phyloP scores from a whole-genome alignment of 2,888 invertebrate species.

The Morpho achilles region DNA sequence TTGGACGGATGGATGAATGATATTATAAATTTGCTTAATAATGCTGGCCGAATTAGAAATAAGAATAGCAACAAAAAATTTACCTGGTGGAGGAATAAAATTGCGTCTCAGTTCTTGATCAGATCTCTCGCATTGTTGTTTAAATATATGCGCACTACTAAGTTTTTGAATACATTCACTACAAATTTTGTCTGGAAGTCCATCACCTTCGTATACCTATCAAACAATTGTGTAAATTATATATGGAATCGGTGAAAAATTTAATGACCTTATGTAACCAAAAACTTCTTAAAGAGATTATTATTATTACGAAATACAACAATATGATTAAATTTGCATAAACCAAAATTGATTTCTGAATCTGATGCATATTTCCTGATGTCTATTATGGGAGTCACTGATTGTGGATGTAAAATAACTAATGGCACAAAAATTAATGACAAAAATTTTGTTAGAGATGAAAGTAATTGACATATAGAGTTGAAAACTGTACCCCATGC shows the following conservation, averaged over 20 bases:
- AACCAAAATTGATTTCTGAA: no score
- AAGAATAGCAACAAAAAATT: neutral
- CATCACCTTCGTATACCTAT: constrained; percentile 72
- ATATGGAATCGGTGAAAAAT: neutral
- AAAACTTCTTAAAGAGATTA: no score
- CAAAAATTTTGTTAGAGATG: no score
- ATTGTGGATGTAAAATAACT: no score
- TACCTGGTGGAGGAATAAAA: constrained; percentile 69
- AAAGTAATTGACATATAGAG: no score
- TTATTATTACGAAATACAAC: no score
- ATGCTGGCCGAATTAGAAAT: neutral
- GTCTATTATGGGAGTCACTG: no score
- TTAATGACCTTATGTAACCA: no score
- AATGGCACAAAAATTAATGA: no score
- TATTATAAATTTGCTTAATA: constrained; percentile 36
- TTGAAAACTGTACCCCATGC: no score
- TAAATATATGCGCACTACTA: constrained; percentile 72
- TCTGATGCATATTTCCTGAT: no score
- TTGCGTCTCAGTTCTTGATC: constrained; percentile 69
- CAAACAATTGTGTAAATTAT: neutral
- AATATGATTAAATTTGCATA: no score
- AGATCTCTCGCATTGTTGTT: constrained; percentile 72
- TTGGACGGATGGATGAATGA: constrained; percentile 18
- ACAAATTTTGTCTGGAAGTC: constrained; percentile 72
- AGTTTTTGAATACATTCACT: constrained; percentile 72